These are phyloP conservation scores for Neogale vison DNA, from an alignment of 2,113 vertebrate genomes.

Conservation along the genomic window DNA sequence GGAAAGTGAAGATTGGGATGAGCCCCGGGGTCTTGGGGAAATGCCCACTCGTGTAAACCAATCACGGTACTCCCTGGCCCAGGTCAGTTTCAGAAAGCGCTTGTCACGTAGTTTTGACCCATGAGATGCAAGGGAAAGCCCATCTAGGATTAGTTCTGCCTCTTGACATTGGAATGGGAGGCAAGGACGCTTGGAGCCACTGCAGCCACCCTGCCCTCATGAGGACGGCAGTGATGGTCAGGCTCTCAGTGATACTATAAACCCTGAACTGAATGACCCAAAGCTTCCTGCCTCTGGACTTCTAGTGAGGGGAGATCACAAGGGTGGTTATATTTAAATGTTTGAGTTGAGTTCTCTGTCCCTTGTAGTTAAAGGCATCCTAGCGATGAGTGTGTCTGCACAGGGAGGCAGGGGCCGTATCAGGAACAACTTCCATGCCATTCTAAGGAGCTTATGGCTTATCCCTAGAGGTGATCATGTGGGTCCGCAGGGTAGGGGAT, in stretches of 20 bases:
- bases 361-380: neutral
- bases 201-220: neutral
- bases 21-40: neutral
- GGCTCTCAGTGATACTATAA: neutral
- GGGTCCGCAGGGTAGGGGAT: neutral
- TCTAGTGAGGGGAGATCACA: neutral
- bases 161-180: neutral
- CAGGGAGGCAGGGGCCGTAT: neutral
- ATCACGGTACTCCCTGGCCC: neutral
- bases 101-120: neutral
- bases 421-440: neutral
- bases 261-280: neutral
- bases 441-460: neutral
- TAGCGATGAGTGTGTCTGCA: neutral
- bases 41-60: neutral
- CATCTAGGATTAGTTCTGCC: neutral
- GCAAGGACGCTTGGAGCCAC: neutral
- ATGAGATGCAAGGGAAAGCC: neutral
- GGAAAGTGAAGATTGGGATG: neutral
- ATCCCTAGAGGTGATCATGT: neutral
- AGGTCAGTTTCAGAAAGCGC: neutral
- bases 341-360: neutral
- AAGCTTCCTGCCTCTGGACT: neutral
- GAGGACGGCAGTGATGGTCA: neutral
- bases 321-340: neutral